Evolutionary conservation across 1,140 invertebrate genomes (phyloP).

Genomic region (Saccostrea glomerata): DNA sequence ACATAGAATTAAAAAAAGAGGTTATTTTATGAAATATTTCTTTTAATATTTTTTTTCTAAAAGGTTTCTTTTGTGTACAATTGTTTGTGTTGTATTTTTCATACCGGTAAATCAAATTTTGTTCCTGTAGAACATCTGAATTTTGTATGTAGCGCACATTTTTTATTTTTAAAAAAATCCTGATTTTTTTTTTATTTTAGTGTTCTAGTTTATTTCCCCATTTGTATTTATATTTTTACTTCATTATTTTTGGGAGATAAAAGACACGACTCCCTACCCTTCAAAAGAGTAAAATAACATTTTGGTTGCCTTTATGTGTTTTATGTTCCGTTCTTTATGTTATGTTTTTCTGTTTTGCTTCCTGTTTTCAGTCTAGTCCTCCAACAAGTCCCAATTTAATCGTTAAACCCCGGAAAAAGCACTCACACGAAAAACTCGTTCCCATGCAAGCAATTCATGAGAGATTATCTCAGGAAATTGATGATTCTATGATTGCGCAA

Average conservation of each 20-base stretch:
- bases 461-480: constrained; percentile 43
- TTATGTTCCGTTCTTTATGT: constrained; percentile 47
- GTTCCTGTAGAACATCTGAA: background rate
- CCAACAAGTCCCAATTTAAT: constrained; percentile 50
- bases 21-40: background rate
- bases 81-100: background rate
- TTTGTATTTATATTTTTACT: background rate
- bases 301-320: constrained; percentile 35
- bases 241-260: background rate
- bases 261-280: background rate
- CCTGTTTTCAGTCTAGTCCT: constrained; percentile 55
- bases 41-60: background rate
- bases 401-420: constrained; percentile 44
- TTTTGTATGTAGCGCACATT: background rate
- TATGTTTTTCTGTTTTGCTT: constrained; percentile 57
- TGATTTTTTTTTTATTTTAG: background rate
- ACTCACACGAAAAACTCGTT: constrained; percentile 27
- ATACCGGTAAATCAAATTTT: background rate
- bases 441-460: constrained; percentile 50
- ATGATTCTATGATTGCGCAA: background rate
- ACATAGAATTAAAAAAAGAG: background rate
- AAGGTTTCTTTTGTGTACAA: background rate
- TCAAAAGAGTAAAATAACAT: constrained; percentile 1
- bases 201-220: background rate
- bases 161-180: background rate